Conservation (phyloP, 1,140 invertebrate species). For the Monochamus saltuarius region DNA sequence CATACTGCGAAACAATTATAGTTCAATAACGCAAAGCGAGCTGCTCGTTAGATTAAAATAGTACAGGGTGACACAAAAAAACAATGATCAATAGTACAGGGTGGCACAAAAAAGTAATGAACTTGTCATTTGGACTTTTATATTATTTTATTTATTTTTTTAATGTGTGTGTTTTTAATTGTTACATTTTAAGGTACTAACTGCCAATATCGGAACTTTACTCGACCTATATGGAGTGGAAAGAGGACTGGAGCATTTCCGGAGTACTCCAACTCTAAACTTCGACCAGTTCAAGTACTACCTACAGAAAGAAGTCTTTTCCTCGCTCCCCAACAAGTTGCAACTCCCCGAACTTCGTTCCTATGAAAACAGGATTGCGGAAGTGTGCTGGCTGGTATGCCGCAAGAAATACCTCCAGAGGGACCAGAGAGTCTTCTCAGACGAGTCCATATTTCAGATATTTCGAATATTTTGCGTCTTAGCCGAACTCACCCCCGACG, state of each 20-base stretch:
- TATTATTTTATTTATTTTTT: too few relatives aligned
- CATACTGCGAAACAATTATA: too few relatives aligned
- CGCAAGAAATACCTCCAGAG: constrained; percentile 61
- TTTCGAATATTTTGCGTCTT: constrained; percentile 78
- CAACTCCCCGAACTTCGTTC: constrained; percentile 57
- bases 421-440: constrained; percentile 61
- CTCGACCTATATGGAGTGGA: constrained; percentile 71
- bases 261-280: constrained; percentile 64
- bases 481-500: constrained; percentile 62
- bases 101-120: too few relatives aligned
- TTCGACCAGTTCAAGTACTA: constrained; percentile 76
- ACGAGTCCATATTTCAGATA: constrained; percentile 69
- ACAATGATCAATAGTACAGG: too few relatives aligned
- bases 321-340: constrained; percentile 59
- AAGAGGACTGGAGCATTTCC: constrained; percentile 73
- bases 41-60: too few relatives aligned
- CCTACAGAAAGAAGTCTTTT: constrained; percentile 72
- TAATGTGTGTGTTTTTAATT: neutral
- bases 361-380: constrained; percentile 63
- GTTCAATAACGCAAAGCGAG: too few relatives aligned
- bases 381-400: constrained; percentile 76
- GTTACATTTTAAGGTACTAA: constrained; percentile 57
- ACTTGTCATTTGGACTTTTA: too few relatives aligned
- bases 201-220: constrained; percentile 60
- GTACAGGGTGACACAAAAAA: too few relatives aligned